A percentile compares a stretch with the other conserved stretches of the same genome.
phyloP scores from a whole-genome alignment of 37 sponge, comb jelly and placozoan species.

The Oscarella lobularis region DNA sequence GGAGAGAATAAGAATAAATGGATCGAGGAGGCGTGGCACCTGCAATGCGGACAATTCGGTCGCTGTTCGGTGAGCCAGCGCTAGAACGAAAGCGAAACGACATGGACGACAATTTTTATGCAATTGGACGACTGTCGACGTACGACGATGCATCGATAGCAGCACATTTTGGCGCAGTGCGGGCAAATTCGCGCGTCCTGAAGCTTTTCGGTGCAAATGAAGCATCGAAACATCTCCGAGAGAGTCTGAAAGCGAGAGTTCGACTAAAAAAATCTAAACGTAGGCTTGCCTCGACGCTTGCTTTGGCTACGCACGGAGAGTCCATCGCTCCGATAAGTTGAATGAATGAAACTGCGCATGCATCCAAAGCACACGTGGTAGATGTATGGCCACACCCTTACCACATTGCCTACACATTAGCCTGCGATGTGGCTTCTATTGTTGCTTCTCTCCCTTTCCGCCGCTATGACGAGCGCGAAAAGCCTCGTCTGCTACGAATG shows the following conservation, averaged over 20 bases:
- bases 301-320: too few relatives aligned
- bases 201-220: slow-evolving; percentile 68
- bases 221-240: slow-evolving; percentile 72
- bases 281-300: background rate
- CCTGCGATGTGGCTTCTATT: too few relatives aligned
- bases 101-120: background rate
- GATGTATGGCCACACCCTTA: too few relatives aligned
- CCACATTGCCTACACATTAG: too few relatives aligned
- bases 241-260: slow-evolving; percentile 9
- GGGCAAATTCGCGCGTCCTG: slow-evolving; percentile 79
- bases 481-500: too few relatives aligned
- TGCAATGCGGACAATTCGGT: slow-evolving; percentile 50
- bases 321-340: too few relatives aligned
- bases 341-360: too few relatives aligned
- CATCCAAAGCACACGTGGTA: too few relatives aligned
- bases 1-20: too few relatives aligned
- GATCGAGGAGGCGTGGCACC: too few relatives aligned
- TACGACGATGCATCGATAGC: slow-evolving; percentile 70
- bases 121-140: background rate
- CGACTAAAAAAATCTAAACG: background rate
- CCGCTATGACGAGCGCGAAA: too few relatives aligned
- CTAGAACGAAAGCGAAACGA: background rate
- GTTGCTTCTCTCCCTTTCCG: too few relatives aligned
- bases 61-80: background rate
- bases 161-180: slow-evolving; percentile 84